phyloP scores from a whole-genome alignment of 2,797 vertebrate genomes.

The Huso huso region DNA sequence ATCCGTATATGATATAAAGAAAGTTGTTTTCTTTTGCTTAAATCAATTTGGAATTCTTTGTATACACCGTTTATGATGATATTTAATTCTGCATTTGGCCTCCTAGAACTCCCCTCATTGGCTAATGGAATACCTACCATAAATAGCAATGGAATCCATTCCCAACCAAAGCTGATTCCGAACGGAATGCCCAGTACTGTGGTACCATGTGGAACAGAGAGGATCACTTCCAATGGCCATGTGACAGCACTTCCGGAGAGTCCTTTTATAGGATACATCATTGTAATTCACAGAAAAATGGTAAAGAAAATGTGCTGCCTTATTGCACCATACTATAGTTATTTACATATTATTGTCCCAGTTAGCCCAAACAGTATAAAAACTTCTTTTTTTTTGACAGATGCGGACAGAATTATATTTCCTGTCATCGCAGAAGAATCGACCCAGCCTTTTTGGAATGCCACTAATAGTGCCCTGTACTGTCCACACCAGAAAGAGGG shows the following conservation, averaged over 20 bases:
- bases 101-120: slow-evolving; percentile 50
- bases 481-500: slow-evolving; percentile 83
- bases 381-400: slow-evolving; percentile 39
- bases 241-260: slow-evolving; percentile 66
- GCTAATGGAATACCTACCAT: slow-evolving; percentile 58
- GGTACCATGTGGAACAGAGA: slow-evolving; percentile 63
- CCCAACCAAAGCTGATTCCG: slow-evolving; percentile 65
- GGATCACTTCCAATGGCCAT: slow-evolving; percentile 70
- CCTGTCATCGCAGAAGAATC: slow-evolving; percentile 94
- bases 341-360: too few relatives aligned
- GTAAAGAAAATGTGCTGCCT: slow-evolving; percentile 46
- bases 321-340: too few relatives aligned
- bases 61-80: neutral
- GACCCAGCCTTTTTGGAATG: slow-evolving; percentile 95
- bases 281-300: slow-evolving; percentile 97
- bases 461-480: slow-evolving; percentile 96
- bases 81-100: neutral
- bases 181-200: slow-evolving; percentile 78
- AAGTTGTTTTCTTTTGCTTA: too few relatives aligned
- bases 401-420: slow-evolving; percentile 96
- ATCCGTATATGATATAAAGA: too few relatives aligned
- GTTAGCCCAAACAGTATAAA: neutral
- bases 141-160: slow-evolving; percentile 59
- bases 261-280: slow-evolving; percentile 91
- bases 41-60: neutral